A percentile compares a stretch with the other conserved stretches of the same genome.
Conservation (phyloP, 1,140 invertebrate species). For the Calephelis nemesis region DNA sequence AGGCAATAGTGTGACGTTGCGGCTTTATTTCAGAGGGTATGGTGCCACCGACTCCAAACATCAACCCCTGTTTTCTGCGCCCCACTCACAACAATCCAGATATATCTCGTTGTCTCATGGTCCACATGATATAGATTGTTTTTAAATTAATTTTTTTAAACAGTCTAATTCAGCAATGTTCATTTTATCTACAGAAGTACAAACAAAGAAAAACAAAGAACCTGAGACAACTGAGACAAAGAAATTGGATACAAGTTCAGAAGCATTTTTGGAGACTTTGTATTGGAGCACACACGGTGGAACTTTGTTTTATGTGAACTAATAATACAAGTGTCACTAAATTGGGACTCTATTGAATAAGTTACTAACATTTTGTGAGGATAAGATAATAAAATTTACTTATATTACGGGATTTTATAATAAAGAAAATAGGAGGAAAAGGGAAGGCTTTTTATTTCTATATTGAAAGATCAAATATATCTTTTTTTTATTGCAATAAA, state of each 20-base stretch:
- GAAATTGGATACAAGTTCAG: slow-evolving; percentile 50
- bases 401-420: slow-evolving; percentile 44
- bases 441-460: slow-evolving; percentile 63
- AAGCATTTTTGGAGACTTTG: slow-evolving; percentile 71
- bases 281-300: slow-evolving; percentile 78
- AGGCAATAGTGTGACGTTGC: slow-evolving; percentile 66
- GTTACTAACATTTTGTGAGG: slow-evolving; percentile 36
- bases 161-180: slow-evolving; percentile 63
- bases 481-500: slow-evolving; percentile 56
- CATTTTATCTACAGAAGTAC: slow-evolving; percentile 76
- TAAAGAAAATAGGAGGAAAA: slow-evolving; percentile 61
- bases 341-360: slow-evolving; percentile 52
- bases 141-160: slow-evolving; percentile 40
- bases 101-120: slow-evolving; percentile 80
- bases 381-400: slow-evolving; percentile 19
- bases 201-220: slow-evolving; percentile 67
- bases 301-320: slow-evolving; percentile 61
- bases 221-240: slow-evolving; percentile 69
- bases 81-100: slow-evolving; percentile 80
- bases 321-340: slow-evolving; percentile 28
- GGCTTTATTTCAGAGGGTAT: slow-evolving; percentile 78
- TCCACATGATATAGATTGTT: slow-evolving; percentile 77
- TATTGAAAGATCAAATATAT: slow-evolving; percentile 44
- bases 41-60: slow-evolving; percentile 67
- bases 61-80: slow-evolving; percentile 68